Conservation (phyloP, 2,797 vertebrate species). For the Pogonophryne albipinna region DNA sequence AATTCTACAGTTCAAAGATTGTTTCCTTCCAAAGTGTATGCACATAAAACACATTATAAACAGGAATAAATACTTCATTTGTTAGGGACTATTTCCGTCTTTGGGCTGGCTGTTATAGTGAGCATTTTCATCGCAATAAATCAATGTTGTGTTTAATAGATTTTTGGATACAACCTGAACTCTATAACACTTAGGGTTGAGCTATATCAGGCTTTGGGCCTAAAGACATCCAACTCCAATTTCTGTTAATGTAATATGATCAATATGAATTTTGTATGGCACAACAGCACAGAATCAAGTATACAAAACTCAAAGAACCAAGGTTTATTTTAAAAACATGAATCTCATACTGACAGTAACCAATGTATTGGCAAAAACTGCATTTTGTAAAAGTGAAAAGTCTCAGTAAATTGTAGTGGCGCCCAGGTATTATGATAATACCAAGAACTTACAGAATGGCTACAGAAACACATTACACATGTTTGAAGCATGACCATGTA, state of each 20-base stretch:
- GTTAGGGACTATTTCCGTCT: not conserved
- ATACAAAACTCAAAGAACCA: conserved; percentile 64
- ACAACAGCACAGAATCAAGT: conserved; percentile 30
- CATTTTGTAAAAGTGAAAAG: conserved; percentile 36
- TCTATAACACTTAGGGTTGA: not conserved
- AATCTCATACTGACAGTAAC: conserved; percentile 25
- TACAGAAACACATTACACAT: not conserved
- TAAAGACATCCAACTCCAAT: not conserved
- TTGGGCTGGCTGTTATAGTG: not conserved
- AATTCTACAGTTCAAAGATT: too few species aligned
- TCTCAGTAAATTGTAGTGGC: conserved; percentile 24
- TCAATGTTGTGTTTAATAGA: not conserved
- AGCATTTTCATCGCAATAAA: not conserved
- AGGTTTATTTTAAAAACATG: conserved; percentile 74
- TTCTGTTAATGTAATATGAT: not conserved
- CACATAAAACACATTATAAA: not conserved
- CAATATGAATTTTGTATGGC: not conserved
- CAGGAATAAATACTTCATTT: not conserved
- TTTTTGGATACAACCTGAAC: not conserved
- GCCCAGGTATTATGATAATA: conserved; percentile 2
- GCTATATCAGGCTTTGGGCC: too few species aligned
- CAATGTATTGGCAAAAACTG: conserved; percentile 37
- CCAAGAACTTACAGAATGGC: conserved; percentile 13
- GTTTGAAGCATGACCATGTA: conserved; percentile 19
- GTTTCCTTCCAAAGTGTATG: too few species aligned